Percentiles rank a stretch among this genome's conserved stretches.
Evolutionary conservation across 37 sponge, comb jelly and placozoan species (phyloP).

Genomic region (Ephydatia muelleri): DNA sequence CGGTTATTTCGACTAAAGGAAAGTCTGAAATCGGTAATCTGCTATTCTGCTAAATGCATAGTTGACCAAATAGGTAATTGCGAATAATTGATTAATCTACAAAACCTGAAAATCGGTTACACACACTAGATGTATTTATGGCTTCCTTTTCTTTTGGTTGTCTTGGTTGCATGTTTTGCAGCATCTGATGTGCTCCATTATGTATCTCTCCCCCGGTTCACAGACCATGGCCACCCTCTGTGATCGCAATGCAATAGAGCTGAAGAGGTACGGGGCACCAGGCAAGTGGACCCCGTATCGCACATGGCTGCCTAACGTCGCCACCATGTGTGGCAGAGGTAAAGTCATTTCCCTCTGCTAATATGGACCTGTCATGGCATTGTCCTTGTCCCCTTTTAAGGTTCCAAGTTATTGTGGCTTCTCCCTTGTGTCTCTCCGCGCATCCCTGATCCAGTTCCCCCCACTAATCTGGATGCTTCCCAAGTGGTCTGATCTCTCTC

Average conservation of each 20-base stretch:
- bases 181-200: neutral
- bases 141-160: no score
- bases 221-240: slow-evolving; percentile 52
- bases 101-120: no score
- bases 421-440: slow-evolving; percentile 49
- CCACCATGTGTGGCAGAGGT: slow-evolving; percentile 74
- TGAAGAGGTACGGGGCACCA: slow-evolving; percentile 51
- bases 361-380: neutral
- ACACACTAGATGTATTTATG: no score
- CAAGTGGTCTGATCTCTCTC: neutral
- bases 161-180: no score
- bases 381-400: neutral
- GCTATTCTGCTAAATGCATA: no score
- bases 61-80: no score
- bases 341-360: neutral
- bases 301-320: slow-evolving; percentile 15
- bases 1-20: no score
- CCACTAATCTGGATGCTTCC: slow-evolving; percentile 23
- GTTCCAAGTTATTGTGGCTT: slow-evolving; percentile 58
- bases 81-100: no score
- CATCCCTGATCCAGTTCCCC: slow-evolving; percentile 69
- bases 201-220: neutral
- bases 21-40: no score
- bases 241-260: slow-evolving; percentile 70
- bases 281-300: slow-evolving; percentile 33